Evolutionary conservation across 1,140 invertebrate genomes (phyloP).

Genomic region (Anagrus nilaparvatae): DNA sequence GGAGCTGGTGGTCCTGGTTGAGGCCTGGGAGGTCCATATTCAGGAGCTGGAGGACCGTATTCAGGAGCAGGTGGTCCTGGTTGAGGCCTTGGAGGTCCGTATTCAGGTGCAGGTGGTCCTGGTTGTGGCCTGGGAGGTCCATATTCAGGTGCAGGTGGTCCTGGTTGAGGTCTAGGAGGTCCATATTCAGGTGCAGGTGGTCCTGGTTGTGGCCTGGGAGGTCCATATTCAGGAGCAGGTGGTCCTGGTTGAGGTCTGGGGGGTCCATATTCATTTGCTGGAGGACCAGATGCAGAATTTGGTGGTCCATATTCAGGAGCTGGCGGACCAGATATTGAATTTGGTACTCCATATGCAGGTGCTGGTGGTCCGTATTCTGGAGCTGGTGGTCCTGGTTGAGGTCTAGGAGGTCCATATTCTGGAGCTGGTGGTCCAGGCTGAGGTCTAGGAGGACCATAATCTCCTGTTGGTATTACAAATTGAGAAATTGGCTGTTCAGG

Average conservation of each 20-base stretch:
- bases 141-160: slow-evolving; percentile 23
- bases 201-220: too few species aligned
- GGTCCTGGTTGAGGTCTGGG: too few species aligned
- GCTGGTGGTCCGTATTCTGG: slow-evolving; percentile 28
- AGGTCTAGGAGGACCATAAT: slow-evolving; percentile 42
- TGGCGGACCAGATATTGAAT: slow-evolving; percentile 36
- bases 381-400: too few species aligned
- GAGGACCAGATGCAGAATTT: slow-evolving; percentile 31
- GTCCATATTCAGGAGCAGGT: too few species aligned
- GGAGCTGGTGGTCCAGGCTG: slow-evolving; percentile 23
- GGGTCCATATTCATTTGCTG: slow-evolving; percentile 27
- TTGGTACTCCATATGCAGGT: slow-evolving; percentile 25
- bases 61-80: slow-evolving; percentile 59
- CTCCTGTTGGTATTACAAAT: too few species aligned
- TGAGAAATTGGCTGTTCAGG: too few species aligned
- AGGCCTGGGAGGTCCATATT: slow-evolving; percentile 75
- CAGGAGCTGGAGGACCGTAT: slow-evolving; percentile 61
- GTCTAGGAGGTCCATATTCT: slow-evolving; percentile 42
- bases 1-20: slow-evolving; percentile 57
- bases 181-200: slow-evolving; percentile 39
- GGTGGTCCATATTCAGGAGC: slow-evolving; percentile 34
- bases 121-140: too few species aligned
- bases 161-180: slow-evolving; percentile 31
- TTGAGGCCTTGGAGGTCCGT: slow-evolving; percentile 34
- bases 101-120: slow-evolving; percentile 44